Conservation (phyloP, 2,888 invertebrate species). For the Caradrina clavipalpis region DNA sequence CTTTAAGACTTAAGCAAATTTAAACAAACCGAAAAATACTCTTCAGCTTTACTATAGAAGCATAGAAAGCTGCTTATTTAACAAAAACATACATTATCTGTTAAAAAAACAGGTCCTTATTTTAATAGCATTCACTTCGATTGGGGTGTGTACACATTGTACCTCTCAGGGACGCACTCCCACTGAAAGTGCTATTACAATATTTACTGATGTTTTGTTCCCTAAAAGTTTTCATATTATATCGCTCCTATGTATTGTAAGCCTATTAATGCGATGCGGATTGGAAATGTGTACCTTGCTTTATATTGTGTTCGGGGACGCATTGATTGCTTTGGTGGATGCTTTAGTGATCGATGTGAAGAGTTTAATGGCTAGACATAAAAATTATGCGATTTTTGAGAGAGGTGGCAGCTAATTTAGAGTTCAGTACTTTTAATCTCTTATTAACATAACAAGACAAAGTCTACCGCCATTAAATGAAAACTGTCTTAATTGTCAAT, state of each 20-base stretch:
- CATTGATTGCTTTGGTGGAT: constrained; percentile 39
- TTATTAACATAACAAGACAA: not conserved
- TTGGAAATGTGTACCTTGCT: constrained; percentile 44
- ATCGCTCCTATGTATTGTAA: constrained; percentile 38
- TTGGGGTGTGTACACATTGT: constrained; percentile 24
- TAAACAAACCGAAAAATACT: no score
- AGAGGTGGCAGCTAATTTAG: not conserved
- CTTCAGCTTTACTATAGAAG: no score
- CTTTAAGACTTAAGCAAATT: no score
- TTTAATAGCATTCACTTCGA: constrained; percentile 32
- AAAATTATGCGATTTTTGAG: not conserved
- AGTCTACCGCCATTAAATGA: no score
- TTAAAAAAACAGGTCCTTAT: constrained; percentile 21
- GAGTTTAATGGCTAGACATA: constrained; percentile 4
- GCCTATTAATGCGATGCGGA: constrained; percentile 45
- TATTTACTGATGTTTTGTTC: constrained; percentile 48
- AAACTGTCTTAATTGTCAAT: no score
- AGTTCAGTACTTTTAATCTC: no score
- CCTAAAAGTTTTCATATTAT: constrained; percentile 40
- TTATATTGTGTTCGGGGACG: constrained; percentile 36
- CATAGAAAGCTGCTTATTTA: not conserved
- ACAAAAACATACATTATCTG: constrained; percentile 9
- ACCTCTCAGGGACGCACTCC: constrained; percentile 23
- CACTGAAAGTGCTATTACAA: constrained; percentile 43
- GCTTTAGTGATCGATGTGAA: constrained; percentile 1